phyloP scores from a whole-genome alignment of 2,113 vertebrate genomes.

The Rhineura floridana region DNA sequence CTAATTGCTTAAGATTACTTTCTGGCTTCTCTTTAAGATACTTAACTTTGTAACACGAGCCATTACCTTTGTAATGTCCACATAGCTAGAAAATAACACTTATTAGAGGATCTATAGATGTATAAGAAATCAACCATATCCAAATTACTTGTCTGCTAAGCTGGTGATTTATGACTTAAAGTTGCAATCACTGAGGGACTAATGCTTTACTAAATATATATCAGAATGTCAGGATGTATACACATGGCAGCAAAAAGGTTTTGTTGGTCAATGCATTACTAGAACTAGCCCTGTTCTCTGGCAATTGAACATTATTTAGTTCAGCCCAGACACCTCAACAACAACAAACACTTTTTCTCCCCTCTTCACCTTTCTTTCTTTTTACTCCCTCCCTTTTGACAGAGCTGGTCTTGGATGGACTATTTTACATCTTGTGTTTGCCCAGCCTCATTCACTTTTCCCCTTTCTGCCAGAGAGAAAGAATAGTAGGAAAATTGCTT shows the following conservation, averaged over 20 bases:
- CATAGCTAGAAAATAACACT: constrained; percentile 9
- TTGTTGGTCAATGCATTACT: background rate
- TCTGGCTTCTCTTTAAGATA: constrained; percentile 3
- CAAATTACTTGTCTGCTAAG: constrained; percentile 16
- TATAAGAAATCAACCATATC: background rate
- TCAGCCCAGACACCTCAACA: background rate
- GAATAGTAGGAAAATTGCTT: background rate
- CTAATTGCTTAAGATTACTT: constrained; percentile 12
- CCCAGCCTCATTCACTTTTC: background rate
- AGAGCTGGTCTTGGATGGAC: background rate
- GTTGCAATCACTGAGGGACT: background rate
- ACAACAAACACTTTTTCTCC: background rate
- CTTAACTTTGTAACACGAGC: constrained; percentile 7
- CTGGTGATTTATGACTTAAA: background rate
- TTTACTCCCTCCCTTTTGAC: background rate
- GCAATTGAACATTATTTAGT: background rate
- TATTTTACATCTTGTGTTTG: too few relatives aligned
- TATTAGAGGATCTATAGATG: background rate
- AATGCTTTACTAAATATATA: background rate
- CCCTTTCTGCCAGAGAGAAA: background rate
- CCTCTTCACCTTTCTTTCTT: background rate
- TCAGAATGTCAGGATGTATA: background rate
- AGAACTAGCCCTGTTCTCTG: background rate
- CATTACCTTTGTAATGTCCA: constrained; percentile 13
- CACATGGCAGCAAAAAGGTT: background rate